phyloP scores from a whole-genome alignment of 35 echinoderm and acorn worm genomes.

The Lytechinus variegatus region DNA sequence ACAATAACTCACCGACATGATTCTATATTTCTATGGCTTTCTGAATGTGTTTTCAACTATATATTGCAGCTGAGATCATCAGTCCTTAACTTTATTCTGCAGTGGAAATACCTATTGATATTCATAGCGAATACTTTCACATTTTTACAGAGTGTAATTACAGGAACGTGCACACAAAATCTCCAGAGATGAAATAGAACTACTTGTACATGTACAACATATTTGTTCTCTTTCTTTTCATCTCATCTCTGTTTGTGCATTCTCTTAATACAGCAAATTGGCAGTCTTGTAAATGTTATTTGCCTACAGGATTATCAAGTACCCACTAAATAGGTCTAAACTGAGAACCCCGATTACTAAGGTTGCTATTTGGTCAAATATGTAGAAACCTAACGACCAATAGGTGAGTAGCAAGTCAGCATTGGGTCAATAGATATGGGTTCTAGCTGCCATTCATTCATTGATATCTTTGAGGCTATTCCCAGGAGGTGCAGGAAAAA shows the following conservation, averaged over 20 bases:
- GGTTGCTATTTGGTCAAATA: conserved; percentile 10
- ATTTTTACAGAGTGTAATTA: too few species aligned
- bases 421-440: background rate
- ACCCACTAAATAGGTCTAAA: background rate
- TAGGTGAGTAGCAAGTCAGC: background rate
- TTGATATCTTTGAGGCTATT: background rate
- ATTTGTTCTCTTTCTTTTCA: background rate
- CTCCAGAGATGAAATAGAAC: background rate
- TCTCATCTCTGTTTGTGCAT: background rate
- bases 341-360: background rate
- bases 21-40: too few species aligned
- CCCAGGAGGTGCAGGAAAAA: background rate
- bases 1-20: too few species aligned
- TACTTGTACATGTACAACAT: background rate
- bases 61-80: too few species aligned
- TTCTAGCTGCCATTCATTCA: background rate
- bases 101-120: too few species aligned
- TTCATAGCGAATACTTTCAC: too few species aligned
- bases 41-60: too few species aligned
- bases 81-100: too few species aligned
- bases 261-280: background rate
- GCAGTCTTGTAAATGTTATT: background rate
- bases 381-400: background rate
- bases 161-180: too few species aligned
- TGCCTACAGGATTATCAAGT: background rate